Conservation (phyloP, 2,797 vertebrate genomes). For the Zenarchopterus dispar region DNA sequence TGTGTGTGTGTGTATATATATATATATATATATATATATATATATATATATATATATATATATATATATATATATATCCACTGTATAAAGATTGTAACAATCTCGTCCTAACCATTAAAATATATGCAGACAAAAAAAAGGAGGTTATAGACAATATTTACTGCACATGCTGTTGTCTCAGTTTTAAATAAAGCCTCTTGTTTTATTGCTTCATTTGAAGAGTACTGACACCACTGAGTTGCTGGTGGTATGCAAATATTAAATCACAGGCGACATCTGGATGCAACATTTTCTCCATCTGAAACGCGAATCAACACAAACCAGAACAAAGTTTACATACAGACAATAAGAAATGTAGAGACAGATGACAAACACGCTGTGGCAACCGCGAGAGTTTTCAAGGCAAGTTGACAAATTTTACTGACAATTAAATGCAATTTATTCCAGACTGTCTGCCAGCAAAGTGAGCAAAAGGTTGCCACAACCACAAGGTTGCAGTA, state of each 20-base stretch:
- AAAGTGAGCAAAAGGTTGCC: slow-evolving; percentile 10
- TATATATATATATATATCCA: no score
- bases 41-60: no score
- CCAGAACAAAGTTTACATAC: slow-evolving; percentile 1
- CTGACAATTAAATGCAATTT: slow-evolving; percentile 40
- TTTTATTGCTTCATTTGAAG: neutral
- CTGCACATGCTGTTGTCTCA: neutral
- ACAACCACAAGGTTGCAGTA: slow-evolving; percentile 22
- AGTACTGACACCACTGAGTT: slow-evolving; percentile 4
- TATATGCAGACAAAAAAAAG: no score
- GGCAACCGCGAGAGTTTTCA: slow-evolving; percentile 34
- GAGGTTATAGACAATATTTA: no score
- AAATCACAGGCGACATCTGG: slow-evolving; percentile 39
- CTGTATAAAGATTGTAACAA: no score
- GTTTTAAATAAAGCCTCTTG: neutral
- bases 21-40: no score
- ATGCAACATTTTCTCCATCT: slow-evolving; percentile 27
- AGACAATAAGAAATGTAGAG: slow-evolving; percentile 34
- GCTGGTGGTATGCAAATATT: slow-evolving; percentile 4
- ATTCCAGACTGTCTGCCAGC: slow-evolving; percentile 16
- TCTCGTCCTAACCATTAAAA: no score
- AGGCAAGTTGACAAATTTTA: slow-evolving; percentile 20
- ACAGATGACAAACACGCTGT: slow-evolving; percentile 37
- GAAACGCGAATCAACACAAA: slow-evolving; percentile 10
- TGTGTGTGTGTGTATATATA: no score